Conservation (phyloP, 2,113 vertebrate genomes). For the Anser cygnoides region DNA sequence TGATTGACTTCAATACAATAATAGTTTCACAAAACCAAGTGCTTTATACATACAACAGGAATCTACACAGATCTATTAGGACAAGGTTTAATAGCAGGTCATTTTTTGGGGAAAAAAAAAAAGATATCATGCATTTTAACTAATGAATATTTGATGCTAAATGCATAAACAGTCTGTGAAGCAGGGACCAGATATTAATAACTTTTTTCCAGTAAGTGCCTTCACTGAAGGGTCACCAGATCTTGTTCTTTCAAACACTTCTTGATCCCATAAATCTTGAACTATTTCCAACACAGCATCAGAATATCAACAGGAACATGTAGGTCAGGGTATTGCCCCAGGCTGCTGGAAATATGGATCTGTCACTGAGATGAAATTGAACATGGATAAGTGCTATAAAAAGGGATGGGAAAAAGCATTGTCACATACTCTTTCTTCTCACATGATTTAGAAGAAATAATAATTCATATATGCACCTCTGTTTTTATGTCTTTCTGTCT, state of each 20-base stretch:
- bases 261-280: background rate
- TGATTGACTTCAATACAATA: background rate
- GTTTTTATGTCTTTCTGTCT: background rate
- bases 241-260: background rate
- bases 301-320: background rate
- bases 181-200: background rate
- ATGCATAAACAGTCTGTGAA: background rate
- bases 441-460: background rate
- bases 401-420: background rate
- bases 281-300: background rate
- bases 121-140: background rate
- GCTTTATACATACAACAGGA: background rate
- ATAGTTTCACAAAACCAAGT: background rate
- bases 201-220: background rate
- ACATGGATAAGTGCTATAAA: background rate
- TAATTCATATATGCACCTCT: background rate
- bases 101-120: background rate
- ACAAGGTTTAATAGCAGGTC: background rate
- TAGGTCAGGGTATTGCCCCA: background rate
- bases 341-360: background rate
- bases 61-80: background rate
- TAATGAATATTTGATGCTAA: slow-evolving; percentile 5
- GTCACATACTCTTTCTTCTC: background rate
- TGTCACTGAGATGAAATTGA: background rate
- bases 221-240: background rate